Evolutionary conservation across 2,797 vertebrate genomes (phyloP).

Genomic region (Balearica regulorum): DNA sequence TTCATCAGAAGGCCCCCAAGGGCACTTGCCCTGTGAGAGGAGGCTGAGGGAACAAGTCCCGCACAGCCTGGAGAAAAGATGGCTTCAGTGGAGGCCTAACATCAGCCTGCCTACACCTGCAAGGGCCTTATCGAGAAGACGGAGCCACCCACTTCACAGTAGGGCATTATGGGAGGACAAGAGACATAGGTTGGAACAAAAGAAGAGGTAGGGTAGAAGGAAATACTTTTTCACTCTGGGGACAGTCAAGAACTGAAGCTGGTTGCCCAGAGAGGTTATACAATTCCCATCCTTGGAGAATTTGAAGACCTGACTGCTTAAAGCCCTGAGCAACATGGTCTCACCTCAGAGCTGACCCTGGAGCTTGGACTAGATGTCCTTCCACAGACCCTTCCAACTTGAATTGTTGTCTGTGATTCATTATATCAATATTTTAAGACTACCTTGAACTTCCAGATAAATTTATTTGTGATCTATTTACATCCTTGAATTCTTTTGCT

Average conservation of each 20-base stretch:
- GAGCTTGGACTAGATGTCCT: not conserved
- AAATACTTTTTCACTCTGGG: not conserved
- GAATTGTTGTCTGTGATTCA: not conserved
- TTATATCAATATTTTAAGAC: slow-evolving; percentile 7
- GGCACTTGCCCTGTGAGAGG: not conserved
- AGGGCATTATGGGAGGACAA: not conserved
- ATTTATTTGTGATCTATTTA: not conserved
- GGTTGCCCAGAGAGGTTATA: not conserved
- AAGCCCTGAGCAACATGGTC: not conserved
- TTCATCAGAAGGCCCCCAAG: not conserved
- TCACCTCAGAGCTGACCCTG: not conserved
- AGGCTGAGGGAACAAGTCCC: not conserved
- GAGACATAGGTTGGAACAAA: not conserved
- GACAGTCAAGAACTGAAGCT: not conserved
- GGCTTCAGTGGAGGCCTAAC: too few species aligned
- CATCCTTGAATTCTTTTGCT: not conserved
- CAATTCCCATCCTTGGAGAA: not conserved
- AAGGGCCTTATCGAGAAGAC: not conserved
- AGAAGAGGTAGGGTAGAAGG: not conserved
- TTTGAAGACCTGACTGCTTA: not conserved
- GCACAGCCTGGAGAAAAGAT: not conserved
- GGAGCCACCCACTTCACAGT: not conserved
- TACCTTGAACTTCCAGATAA: not conserved
- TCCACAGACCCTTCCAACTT: not conserved
- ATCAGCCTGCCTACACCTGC: not conserved